Conservation (phyloP, 2,888 invertebrate genomes). For the Oxytorus armatus region DNA sequence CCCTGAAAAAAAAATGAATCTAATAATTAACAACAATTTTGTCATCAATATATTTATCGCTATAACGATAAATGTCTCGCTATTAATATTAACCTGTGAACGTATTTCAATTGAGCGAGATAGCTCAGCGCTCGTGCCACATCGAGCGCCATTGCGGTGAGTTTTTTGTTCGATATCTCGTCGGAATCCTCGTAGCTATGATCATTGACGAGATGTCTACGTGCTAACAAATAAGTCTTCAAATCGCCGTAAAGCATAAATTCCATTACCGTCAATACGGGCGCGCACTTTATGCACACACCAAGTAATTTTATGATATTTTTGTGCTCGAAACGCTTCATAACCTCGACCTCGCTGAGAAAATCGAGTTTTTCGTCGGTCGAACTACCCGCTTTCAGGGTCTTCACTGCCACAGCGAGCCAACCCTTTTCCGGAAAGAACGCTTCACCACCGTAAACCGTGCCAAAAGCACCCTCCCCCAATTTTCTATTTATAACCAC, state of each 20-base stretch:
- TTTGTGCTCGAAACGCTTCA: constrained; percentile 96
- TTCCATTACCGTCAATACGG: constrained; percentile 96
- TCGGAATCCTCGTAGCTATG: constrained; percentile 88
- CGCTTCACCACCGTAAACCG: constrained; percentile 96
- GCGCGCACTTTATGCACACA: constrained; percentile 94
- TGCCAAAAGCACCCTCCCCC: constrained; percentile 96
- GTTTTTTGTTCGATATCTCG: constrained; percentile 91
- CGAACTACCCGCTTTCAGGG: constrained; percentile 92
- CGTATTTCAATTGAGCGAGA: constrained; percentile 93
- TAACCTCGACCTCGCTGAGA: constrained; percentile 95
- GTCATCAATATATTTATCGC: no score
- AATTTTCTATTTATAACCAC: constrained; percentile 94
- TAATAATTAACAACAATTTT: no score
- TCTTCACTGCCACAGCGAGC: constrained; percentile 95
- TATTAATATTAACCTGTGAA: constrained; percentile 87
- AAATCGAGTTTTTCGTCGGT: constrained; percentile 96
- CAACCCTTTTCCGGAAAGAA: constrained; percentile 89
- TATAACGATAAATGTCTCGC: not conserved
- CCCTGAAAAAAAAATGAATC: constrained; percentile 85
- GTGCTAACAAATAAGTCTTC: constrained; percentile 94
- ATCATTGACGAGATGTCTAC: constrained; percentile 92
- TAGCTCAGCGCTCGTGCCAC: constrained; percentile 94
- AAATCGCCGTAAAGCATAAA: constrained; percentile 97
- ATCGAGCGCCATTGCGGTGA: constrained; percentile 95
- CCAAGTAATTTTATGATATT: constrained; percentile 94